A percentile compares a stretch with the other conserved stretches of the same genome.
phyloP scores from a whole-genome alignment of 1,140 invertebrate species.

The Periplaneta americana region DNA sequence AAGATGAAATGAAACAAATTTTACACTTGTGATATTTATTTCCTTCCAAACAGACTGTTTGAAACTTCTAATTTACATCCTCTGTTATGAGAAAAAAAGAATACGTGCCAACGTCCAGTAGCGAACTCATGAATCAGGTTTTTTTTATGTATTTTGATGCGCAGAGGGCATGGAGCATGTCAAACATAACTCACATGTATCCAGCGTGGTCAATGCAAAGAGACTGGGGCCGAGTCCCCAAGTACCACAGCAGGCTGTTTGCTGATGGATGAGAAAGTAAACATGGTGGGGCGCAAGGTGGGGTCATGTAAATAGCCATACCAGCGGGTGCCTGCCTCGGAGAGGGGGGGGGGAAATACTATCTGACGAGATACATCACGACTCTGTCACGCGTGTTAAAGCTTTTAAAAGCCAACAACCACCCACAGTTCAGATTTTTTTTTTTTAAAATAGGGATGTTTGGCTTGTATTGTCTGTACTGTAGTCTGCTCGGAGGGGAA shows the following conservation, averaged over 20 bases:
- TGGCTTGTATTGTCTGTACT: not conserved
- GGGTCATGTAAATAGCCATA: not conserved
- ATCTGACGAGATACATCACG: not conserved
- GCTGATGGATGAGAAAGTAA: not conserved
- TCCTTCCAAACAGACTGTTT: no score
- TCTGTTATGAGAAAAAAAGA: no score
- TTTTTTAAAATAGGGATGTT: not conserved
- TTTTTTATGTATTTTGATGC: no score
- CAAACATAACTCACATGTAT: no score
- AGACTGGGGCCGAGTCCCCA: not conserved
- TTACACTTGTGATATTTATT: no score
- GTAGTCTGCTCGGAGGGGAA: no score
- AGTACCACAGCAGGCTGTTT: not conserved
- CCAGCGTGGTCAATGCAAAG: not conserved
- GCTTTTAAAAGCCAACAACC: not conserved
- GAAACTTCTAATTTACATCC: no score
- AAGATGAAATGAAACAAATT: no score
- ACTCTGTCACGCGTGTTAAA: not conserved
- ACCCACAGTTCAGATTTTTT: not conserved
- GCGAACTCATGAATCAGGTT: no score
- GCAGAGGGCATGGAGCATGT: no score
- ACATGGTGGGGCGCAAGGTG: not conserved
- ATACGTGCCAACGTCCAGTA: no score
- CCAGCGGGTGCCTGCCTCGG: no score
- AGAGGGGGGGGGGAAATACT: not conserved